Conservation (phyloP, 2,888 invertebrate species). For the Bombylius major region DNA sequence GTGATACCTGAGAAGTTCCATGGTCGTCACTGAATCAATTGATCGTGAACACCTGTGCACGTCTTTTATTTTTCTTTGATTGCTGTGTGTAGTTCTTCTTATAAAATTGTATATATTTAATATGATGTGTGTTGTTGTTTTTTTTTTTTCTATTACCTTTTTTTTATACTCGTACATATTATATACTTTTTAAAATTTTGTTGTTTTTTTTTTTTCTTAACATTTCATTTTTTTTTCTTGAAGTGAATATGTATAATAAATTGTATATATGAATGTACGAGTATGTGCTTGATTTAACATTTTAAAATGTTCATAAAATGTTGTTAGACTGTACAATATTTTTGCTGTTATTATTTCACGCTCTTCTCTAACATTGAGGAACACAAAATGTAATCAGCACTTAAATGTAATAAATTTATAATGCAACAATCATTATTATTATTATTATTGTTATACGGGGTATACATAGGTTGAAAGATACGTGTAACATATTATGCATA, state of each 20-base stretch:
- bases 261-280: background rate
- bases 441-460: no score
- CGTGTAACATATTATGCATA: no score
- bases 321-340: no score
- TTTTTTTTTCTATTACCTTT: background rate
- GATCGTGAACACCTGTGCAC: conserved; percentile 23
- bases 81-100: background rate
- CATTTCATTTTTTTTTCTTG: background rate
- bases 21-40: conserved; percentile 5
- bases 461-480: no score
- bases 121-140: background rate
- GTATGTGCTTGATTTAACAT: background rate
- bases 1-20: background rate
- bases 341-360: no score
- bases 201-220: background rate
- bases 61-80: conserved; percentile 13
- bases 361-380: no score
- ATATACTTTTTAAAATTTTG: background rate
- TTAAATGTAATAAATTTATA: no score
- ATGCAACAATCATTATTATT: no score
- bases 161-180: background rate
- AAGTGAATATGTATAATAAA: background rate
- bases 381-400: no score
- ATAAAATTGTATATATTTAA: background rate
- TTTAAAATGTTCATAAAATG: background rate